Evolutionary conservation across 2,888 invertebrate species (phyloP).

Genomic region (Eudemis profundana): DNA sequence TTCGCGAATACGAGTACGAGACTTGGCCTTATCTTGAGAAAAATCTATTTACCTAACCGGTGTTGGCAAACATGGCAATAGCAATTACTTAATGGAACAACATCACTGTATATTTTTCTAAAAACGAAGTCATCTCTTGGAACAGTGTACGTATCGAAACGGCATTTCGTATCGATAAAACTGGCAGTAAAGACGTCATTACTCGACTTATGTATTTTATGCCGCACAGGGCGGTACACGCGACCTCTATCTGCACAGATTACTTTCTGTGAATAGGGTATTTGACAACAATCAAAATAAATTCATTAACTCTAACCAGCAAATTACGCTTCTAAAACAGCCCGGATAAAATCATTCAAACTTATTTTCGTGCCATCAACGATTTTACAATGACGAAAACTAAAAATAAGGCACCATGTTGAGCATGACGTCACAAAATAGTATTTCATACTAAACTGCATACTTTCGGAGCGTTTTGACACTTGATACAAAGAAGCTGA

Average conservation of each 20-base stretch:
- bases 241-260: constrained; percentile 15
- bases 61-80: constrained; percentile 2
- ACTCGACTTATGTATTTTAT: neutral
- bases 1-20: neutral
- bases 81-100: constrained; percentile 1
- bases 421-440: too few relatives aligned
- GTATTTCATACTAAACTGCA: too few relatives aligned
- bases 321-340: too few relatives aligned
- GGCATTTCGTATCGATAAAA: constrained; percentile 2
- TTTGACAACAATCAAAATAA: too few relatives aligned
- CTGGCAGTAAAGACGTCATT: constrained; percentile 7
- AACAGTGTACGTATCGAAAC: neutral
- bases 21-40: neutral
- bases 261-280: constrained; percentile 32
- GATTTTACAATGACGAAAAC: too few relatives aligned
- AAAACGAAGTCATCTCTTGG: neutral
- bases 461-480: too few relatives aligned
- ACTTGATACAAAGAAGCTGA: too few relatives aligned
- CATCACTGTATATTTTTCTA: neutral
- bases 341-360: too few relatives aligned
- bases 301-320: too few relatives aligned
- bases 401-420: too few relatives aligned
- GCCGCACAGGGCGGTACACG: neutral
- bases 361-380: too few relatives aligned
- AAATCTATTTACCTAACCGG: constrained; percentile 2